These are phyloP conservation scores for Amazona vittata DNA, from an alignment of 2,113 vertebrate genomes.

Conservation along the genomic window DNA sequence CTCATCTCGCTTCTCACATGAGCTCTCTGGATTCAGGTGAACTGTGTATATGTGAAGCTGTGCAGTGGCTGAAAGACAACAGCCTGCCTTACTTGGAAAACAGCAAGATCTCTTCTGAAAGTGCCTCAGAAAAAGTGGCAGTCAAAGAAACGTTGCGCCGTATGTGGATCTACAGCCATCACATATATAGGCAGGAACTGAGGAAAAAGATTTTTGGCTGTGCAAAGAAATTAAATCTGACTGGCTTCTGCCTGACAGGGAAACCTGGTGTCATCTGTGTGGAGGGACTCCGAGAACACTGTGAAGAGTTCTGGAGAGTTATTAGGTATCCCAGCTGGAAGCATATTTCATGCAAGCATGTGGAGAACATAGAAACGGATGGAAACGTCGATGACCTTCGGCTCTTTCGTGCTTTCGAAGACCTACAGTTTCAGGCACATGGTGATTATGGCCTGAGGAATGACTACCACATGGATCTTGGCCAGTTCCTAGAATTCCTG, in stretches of 20 bases:
- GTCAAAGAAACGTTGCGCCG: conserved; percentile 59
- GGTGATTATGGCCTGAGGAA: conserved; percentile 79
- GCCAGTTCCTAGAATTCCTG: conserved; percentile 79
- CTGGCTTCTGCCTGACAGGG: conserved; percentile 80
- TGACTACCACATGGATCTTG: conserved; percentile 82
- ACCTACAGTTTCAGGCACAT: conserved; percentile 77
- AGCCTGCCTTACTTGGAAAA: conserved; percentile 57
- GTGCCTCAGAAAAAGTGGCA: background rate
- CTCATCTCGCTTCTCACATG: conserved; percentile 63
- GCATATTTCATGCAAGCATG: conserved; percentile 81
- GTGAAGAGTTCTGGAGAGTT: conserved; percentile 79
- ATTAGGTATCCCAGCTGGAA: conserved; percentile 81
- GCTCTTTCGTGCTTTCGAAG: conserved; percentile 75
- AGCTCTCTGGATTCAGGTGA: conserved; percentile 70
- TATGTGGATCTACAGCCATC: conserved; percentile 84
- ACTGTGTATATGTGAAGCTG: conserved; percentile 68
- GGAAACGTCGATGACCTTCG: conserved; percentile 44
- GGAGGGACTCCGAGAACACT: conserved; percentile 72
- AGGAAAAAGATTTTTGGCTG: conserved; percentile 79
- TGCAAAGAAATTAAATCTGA: conserved; percentile 76
- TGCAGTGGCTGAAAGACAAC: conserved; percentile 79
- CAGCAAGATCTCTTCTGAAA: background rate
- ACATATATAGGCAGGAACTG: conserved; percentile 80
- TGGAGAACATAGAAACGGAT: conserved; percentile 64
- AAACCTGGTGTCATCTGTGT: conserved; percentile 82